Evolutionary conservation across 2,888 invertebrate species (phyloP), one percentile per base, ranked within the genome.

Genomic region (Callinectes sapidus): DNA sequence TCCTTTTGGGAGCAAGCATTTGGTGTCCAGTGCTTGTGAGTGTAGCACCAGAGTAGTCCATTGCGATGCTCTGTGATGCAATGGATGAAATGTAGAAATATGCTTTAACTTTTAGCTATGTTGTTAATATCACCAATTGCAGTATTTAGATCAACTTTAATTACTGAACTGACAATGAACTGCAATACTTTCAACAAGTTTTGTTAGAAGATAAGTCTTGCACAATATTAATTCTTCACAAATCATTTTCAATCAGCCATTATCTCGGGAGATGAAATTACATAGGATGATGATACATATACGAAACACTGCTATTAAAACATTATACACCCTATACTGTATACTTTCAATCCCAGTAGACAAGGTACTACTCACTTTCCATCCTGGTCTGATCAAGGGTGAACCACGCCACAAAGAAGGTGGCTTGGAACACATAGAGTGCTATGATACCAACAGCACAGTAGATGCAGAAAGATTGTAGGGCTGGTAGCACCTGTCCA

Each of bases 381-480:
- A 95, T 94, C 14, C 95, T 94, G 32, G 94, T 94, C 93, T 97
- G 96, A 95, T 98, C 98, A 94, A 98, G 95, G 0, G 97, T 97
- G 95, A 98, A 97, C 94, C 97, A 97, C 1, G 97, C 97, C 23
- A 97, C 97, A 96, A 98, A 98, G 95, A 98, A 97, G 28, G 98
- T 98, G 13, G 97, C 96, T 95, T 97, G 97, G 95, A 97, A 97
- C 91, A 97, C 96, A 95, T 97, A 98, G 42, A 97, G 97, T 95
- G 97, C 97, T 93, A 98, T 96, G 1, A 98, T 97, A 32, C 98
- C 97, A 1, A 97, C 96, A 16, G 97, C 97, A n/a, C 98, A 98
- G 95, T 97, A 98, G 89, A 98, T 96, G 95, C 98, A 98, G 95
- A 98, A 98, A 0, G 98, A 98, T 95, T 97, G 97, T 48, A 98